A percentile compares a stretch with the other conserved stretches of the same genome.
These are phyloP conservation scores for Tenebrio molitor DNA, from an alignment of 1,140 invertebrate species.

Conservation along the genomic window DNA sequence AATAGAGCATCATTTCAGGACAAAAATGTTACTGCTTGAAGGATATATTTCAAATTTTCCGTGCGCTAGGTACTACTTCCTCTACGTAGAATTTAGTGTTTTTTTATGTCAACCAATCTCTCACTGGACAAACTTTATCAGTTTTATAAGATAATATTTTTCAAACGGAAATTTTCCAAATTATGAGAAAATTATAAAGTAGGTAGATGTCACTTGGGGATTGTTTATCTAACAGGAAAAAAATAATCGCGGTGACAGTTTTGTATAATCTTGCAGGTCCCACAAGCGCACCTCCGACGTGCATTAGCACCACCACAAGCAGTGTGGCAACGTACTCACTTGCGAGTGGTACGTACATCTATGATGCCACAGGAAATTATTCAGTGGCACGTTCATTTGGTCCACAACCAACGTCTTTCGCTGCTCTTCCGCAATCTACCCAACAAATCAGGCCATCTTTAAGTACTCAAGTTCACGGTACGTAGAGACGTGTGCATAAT, in stretches of 20 bases:
- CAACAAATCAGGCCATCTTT: conserved; percentile 54
- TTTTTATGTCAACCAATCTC: too few relatives aligned
- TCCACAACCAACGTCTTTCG: conserved; percentile 57
- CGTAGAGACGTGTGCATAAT: conserved; percentile 9
- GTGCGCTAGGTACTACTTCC: too few relatives aligned
- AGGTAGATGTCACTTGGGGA: not conserved
- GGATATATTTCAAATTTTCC: too few relatives aligned
- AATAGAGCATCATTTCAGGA: too few relatives aligned
- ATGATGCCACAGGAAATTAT: conserved; percentile 58
- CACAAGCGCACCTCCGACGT: conserved; percentile 51
- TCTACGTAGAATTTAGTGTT: too few relatives aligned
- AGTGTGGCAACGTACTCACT: conserved; percentile 58
- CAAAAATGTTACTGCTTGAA: too few relatives aligned
- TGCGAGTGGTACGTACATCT: conserved; percentile 60
- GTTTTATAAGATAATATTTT: too few relatives aligned
- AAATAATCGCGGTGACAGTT: not conserved
- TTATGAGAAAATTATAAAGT: too few relatives aligned
- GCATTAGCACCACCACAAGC: conserved; percentile 51
- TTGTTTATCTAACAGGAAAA: conserved; percentile 6
- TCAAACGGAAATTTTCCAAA: too few relatives aligned
- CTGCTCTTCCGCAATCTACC: conserved; percentile 55
- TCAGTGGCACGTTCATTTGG: conserved; percentile 53
- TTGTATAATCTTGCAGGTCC: conserved; percentile 50
- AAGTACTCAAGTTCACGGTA: conserved; percentile 60
- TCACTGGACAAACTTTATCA: too few relatives aligned